phyloP scores from a whole-genome alignment of 2,797 vertebrate genomes.

The Amazona ochrocephala region DNA sequence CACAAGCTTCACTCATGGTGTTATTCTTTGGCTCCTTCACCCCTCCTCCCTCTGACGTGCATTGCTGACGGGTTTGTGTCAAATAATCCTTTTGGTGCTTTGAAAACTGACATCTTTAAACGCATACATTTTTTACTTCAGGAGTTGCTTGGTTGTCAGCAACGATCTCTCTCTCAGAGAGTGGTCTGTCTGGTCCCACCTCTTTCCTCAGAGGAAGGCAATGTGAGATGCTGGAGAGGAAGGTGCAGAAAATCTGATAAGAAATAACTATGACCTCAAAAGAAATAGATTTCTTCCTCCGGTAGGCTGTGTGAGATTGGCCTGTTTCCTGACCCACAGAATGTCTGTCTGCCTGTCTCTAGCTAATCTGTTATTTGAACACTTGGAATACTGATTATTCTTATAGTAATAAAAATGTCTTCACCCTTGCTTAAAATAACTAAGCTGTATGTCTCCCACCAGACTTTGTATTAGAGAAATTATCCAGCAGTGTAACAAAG shows the following conservation, averaged over 20 bases:
- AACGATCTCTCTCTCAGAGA: not conserved
- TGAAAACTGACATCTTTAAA: fast-evolving
- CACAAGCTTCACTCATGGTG: fast-evolving
- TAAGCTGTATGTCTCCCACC: not conserved
- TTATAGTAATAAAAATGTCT: not conserved
- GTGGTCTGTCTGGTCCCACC: not conserved
- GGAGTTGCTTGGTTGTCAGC: not conserved
- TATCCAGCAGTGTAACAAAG: not conserved
- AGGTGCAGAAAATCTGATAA: conserved; percentile 20
- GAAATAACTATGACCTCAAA: conserved; percentile 11
- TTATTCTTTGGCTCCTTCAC: not conserved
- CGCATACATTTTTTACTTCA: fast-evolving
- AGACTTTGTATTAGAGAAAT: not conserved
- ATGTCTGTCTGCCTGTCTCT: not conserved
- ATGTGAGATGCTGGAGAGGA: not conserved
- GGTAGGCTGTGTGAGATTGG: not conserved
- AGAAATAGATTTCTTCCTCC: not conserved
- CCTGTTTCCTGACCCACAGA: not conserved
- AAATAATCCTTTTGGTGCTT: not conserved
- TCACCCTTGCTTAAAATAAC: not conserved
- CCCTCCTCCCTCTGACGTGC: not conserved
- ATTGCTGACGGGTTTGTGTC: not conserved
- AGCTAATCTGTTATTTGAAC: not conserved
- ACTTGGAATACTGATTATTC: not conserved
- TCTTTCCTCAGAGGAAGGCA: not conserved